Evolutionary conservation across 2,888 invertebrate genomes (phyloP).

Genomic region (Polylopha cassiicola): DNA sequence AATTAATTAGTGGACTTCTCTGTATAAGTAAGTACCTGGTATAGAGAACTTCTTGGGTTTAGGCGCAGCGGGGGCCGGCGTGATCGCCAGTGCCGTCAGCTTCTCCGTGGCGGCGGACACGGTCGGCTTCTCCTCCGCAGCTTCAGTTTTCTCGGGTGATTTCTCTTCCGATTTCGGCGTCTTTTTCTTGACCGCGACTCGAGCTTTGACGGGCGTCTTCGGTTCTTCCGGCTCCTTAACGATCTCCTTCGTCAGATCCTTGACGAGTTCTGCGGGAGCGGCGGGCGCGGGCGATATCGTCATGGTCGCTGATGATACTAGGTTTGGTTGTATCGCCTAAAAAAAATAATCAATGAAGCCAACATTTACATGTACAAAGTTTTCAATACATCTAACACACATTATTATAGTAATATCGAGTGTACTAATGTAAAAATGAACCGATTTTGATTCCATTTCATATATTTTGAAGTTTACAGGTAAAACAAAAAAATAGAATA

Average conservation of each 20-base stretch:
- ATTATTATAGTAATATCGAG: too few species aligned
- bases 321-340: constrained; percentile 44
- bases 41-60: constrained; percentile 90
- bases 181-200: constrained; percentile 46
- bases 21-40: constrained; percentile 61
- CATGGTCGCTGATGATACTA: constrained; percentile 67
- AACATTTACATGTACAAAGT: too few species aligned
- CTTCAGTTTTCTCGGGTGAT: constrained; percentile 47
- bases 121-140: constrained; percentile 48
- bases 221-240: constrained; percentile 44
- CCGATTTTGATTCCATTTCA: too few species aligned
- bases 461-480: too few species aligned
- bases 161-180: constrained; percentile 46
- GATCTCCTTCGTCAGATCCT: constrained; percentile 49
- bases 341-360: constrained; percentile 9
- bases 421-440: too few species aligned
- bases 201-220: constrained; percentile 44
- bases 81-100: constrained; percentile 54
- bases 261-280: constrained; percentile 34
- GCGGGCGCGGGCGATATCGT: constrained; percentile 52
- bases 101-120: constrained; percentile 62
- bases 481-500: too few species aligned
- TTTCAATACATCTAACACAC: too few species aligned
- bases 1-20: background rate
- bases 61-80: constrained; percentile 47